Conservation (phyloP, 2,113 vertebrate species). For the Pygoscelis antarcticus region DNA sequence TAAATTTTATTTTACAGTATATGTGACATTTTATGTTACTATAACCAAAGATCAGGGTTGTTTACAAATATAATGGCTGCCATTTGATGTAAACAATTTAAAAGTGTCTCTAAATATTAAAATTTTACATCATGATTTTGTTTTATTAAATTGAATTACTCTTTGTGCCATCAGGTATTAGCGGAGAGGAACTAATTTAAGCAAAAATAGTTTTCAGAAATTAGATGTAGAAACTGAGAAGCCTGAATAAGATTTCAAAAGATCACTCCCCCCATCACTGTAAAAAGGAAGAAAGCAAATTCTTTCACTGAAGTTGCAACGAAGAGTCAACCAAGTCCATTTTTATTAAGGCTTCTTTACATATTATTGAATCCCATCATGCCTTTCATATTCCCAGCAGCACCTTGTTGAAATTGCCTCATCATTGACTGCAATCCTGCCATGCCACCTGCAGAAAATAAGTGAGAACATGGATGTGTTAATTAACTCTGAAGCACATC, state of each 20-base stretch:
- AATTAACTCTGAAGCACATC: background rate
- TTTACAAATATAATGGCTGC: constrained; percentile 80
- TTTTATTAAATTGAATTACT: constrained; percentile 69
- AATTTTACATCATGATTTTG: constrained; percentile 77
- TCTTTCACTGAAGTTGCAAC: constrained; percentile 68
- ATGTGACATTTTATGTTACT: constrained; percentile 75
- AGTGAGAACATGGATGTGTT: background rate
- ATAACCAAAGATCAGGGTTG: constrained; percentile 69
- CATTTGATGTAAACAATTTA: constrained; percentile 76
- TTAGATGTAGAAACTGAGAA: constrained; percentile 68
- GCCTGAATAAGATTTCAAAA: constrained; percentile 55
- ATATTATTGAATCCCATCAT: constrained; percentile 99
- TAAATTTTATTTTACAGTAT: constrained; percentile 82
- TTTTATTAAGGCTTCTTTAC: constrained; percentile 86
- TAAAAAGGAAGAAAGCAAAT: constrained; percentile 73
- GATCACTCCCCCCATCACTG: constrained; percentile 22
- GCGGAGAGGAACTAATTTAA: constrained; percentile 67
- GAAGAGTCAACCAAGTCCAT: constrained; percentile 69
- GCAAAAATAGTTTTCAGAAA: constrained; percentile 77
- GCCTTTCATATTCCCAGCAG: constrained; percentile 98
- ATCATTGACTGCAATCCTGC: constrained; percentile 99
- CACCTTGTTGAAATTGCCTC: constrained; percentile 98
- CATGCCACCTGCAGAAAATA: constrained; percentile 87
- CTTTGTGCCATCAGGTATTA: constrained; percentile 67
- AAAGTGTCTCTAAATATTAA: constrained; percentile 78